Evolutionary conservation across 1,140 invertebrate species (phyloP).

Genomic region (Drosophila kikkawai): DNA sequence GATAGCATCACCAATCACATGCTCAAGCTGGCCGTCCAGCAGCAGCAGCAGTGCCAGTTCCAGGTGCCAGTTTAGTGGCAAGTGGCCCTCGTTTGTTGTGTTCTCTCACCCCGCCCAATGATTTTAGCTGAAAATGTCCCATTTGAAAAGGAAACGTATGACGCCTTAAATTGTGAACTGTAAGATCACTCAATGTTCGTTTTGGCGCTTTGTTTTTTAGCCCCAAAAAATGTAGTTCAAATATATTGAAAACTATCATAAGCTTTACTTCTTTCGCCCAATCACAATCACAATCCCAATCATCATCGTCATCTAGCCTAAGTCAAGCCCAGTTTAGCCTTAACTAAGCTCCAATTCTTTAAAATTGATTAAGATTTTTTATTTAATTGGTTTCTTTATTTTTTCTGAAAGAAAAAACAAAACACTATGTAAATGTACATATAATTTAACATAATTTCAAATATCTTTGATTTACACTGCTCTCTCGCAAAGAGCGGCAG

Average conservation of each 20-base stretch:
- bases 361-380: slow-evolving; percentile 39
- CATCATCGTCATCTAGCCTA: slow-evolving; percentile 15
- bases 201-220: slow-evolving; percentile 1
- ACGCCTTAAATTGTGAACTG: slow-evolving; percentile 34
- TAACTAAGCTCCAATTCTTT: slow-evolving; percentile 12
- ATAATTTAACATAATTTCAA: slow-evolving; percentile 16
- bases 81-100: neutral
- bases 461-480: slow-evolving; percentile 30
- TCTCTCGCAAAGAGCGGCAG: slow-evolving; percentile 19
- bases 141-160: slow-evolving; percentile 3
- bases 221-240: slow-evolving; percentile 20
- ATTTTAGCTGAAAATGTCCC: slow-evolving; percentile 6
- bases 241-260: slow-evolving; percentile 33
- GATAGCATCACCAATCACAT: slow-evolving; percentile 76
- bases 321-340: slow-evolving; percentile 9
- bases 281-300: neutral
- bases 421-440: slow-evolving; percentile 30
- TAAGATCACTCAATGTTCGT: slow-evolving; percentile 8
- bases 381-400: slow-evolving; percentile 37
- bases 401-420: slow-evolving; percentile 74
- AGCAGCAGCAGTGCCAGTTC: slow-evolving; percentile 15
- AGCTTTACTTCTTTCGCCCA: slow-evolving; percentile 7
- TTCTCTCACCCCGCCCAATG: neutral
- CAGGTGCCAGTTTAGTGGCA: slow-evolving; percentile 1
- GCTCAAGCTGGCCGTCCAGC: slow-evolving; percentile 65